A percentile compares a stretch with the other conserved stretches of the same genome.
Evolutionary conservation across 2,888 invertebrate genomes (phyloP).

Genomic region (Drosophila anceps): DNA sequence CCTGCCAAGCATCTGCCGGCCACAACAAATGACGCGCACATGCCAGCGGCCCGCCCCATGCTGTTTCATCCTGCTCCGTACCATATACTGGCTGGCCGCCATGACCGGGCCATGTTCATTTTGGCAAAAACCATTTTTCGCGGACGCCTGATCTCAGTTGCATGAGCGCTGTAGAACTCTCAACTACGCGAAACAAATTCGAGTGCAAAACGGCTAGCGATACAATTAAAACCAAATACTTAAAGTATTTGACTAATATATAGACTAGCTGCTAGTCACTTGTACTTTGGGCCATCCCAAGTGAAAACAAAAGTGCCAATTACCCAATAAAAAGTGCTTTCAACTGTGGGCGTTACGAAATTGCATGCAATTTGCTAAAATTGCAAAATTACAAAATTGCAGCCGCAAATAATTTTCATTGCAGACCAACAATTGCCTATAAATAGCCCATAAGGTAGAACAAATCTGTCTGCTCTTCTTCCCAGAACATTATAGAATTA

Average conservation of each 20-base stretch:
- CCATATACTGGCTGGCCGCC: slow-evolving; percentile 30
- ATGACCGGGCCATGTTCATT: slow-evolving; percentile 43
- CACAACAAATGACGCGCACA: slow-evolving; percentile 69
- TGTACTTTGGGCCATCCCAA: slow-evolving; percentile 13
- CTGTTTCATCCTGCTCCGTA: slow-evolving; percentile 34
- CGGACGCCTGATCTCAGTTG: slow-evolving; percentile 80
- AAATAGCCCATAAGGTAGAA: slow-evolving; percentile 71
- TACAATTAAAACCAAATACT: slow-evolving; percentile 13
- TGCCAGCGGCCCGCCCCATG: slow-evolving; percentile 27
- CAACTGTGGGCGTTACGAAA: slow-evolving; percentile 58
- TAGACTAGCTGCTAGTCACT: slow-evolving; percentile 1
- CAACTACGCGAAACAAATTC: slow-evolving; percentile 63
- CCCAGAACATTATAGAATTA: slow-evolving; percentile 44
- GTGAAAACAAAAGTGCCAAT: slow-evolving; percentile 55
- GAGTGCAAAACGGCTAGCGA: slow-evolving; percentile 21
- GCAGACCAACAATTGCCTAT: slow-evolving; percentile 64
- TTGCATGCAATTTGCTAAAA: slow-evolving; percentile 48
- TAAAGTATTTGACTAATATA: slow-evolving; percentile 20
- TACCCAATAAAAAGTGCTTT: slow-evolving; percentile 37
- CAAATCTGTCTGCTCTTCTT: slow-evolving; percentile 41
- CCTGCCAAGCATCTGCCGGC: slow-evolving; percentile 56
- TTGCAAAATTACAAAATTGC: slow-evolving; percentile 57
- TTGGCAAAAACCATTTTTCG: slow-evolving; percentile 76
- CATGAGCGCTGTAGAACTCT: slow-evolving; percentile 70
- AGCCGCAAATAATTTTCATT: slow-evolving; percentile 33